Percentiles rank a stretch among this genome's conserved stretches.
Evolutionary conservation across 2,797 vertebrate genomes (phyloP).

Genomic region (Hephaestus fuliginosus): DNA sequence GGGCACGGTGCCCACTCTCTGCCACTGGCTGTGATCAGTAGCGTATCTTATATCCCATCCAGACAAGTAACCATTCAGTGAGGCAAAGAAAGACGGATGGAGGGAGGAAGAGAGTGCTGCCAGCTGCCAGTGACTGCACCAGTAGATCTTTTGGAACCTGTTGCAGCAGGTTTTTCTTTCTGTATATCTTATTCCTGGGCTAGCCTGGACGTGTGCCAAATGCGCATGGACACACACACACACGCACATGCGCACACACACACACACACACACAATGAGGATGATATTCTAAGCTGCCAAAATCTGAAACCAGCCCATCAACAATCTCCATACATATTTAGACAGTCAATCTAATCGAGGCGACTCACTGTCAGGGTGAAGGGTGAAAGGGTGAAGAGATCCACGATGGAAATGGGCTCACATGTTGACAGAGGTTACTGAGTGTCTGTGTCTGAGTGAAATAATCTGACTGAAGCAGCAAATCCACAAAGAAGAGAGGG

Average conservation of each 20-base stretch:
- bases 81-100: conserved; percentile 70
- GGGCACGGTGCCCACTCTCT: conserved; percentile 60
- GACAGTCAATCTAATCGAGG: conserved; percentile 66
- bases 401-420: conserved; percentile 15
- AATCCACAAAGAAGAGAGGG: conserved; percentile 12
- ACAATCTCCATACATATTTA: conserved; percentile 71
- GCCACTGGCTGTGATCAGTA: conserved; percentile 67
- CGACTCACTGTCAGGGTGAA: conserved; percentile 56
- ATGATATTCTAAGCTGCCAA: conserved; percentile 76
- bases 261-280: conserved; percentile 52
- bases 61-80: conserved; percentile 73
- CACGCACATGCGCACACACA: conserved; percentile 45
- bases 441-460: conserved; percentile 4
- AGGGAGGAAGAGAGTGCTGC: conserved; percentile 70
- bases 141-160: conserved; percentile 80
- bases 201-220: conserved; percentile 79
- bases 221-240: conserved; percentile 34
- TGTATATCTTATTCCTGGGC: conserved; percentile 76
- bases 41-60: conserved; percentile 78
- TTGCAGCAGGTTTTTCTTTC: conserved; percentile 83
- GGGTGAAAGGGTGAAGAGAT: conserved; percentile 12
- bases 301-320: conserved; percentile 79
- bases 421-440: conserved; percentile 29
- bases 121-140: conserved; percentile 75
- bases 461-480: conserved; percentile 27